Base-by-base conservation (phyloP, 2,888 invertebrate genomes). In the Brachypalpus laphriformis region DNA sequence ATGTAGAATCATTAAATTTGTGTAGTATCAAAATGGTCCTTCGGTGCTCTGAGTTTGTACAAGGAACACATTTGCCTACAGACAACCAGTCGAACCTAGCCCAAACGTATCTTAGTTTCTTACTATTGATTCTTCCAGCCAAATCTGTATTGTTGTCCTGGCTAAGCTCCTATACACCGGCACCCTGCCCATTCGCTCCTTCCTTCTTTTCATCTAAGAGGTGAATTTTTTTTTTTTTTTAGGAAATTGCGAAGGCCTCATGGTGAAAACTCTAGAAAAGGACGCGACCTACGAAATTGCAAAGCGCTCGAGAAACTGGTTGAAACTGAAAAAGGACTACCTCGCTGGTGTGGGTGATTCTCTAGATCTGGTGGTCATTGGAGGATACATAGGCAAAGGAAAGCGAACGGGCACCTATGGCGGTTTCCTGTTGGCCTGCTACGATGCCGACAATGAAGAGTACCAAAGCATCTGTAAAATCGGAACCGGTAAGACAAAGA, bases 271-370 rank as follows among this genome's bases (percentile, higher is more conserved):
- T 0, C 92, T 99, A 63, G 94, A 95, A 88, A 91, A 92, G 3
- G 96, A 97, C 89, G 98, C 99, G 0, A 96, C 97, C 0, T 99
- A 99, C 92, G 99, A 99, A 93, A 99, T 99, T 88, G 99, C 99
- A 0, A 97, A 98, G 88, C 93, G 99, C 42, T 98, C 98, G 0
- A 94, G 95, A 87, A 98, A 98, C 92, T 99, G 98, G 98, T 93
- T 98, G 40, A 98, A 98, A 93, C 92, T 99, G 72, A 99, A 99
- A 92, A 99, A 99, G 90, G 99, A 99, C 93, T 99, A 99, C 93
- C 93, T 99, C 87, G 97, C 99, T 28, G 98, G 98, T 40, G 96
- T 97, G 7, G 99, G 99, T 0, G 99, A 99, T 93, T 98, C 98
- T 0, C 92, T 99, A 37, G 99, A 99, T 93, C 94, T 97, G 56